Percentiles rank a stretch among this genome's conserved stretches.
Evolutionary conservation across 2,888 invertebrate species (phyloP).

Genomic region (Selenia dentaria): DNA sequence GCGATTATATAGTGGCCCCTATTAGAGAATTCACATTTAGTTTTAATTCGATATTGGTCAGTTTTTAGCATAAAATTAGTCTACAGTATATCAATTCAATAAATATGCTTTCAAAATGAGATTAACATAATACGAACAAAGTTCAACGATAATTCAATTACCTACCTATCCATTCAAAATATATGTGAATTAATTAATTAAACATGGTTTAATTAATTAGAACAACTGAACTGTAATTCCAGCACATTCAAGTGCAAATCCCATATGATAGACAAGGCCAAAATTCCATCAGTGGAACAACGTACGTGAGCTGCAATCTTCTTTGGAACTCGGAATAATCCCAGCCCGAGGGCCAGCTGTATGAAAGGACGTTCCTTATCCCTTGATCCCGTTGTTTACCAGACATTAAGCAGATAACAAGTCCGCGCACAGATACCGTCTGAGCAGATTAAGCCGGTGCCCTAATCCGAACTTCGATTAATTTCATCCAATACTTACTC

Average conservation of each 20-base stretch:
- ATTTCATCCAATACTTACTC: constrained; percentile 81
- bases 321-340: constrained; percentile 71
- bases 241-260: constrained; percentile 25
- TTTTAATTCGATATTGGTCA: too few species aligned
- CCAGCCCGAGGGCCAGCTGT: constrained; percentile 77
- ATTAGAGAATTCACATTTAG: too few species aligned
- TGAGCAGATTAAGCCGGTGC: constrained; percentile 78
- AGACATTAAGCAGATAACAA: constrained; percentile 86
- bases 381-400: constrained; percentile 85
- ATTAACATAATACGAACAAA: too few species aligned
- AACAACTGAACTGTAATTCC: constrained; percentile 13
- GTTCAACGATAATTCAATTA: too few species aligned
- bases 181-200: too few species aligned
- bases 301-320: constrained; percentile 71
- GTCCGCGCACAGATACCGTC: constrained; percentile 81
- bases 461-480: constrained; percentile 83
- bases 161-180: too few species aligned
- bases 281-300: constrained; percentile 49
- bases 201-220: constrained; percentile 19
- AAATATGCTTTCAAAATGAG: too few species aligned
- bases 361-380: constrained; percentile 83
- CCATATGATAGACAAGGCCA: constrained; percentile 36
- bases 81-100: too few species aligned
- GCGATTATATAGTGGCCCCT: too few species aligned
- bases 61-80: too few species aligned